Base-by-base conservation (phyloP, 1,140 invertebrate genomes). In the Copidosoma floridanum region DNA sequence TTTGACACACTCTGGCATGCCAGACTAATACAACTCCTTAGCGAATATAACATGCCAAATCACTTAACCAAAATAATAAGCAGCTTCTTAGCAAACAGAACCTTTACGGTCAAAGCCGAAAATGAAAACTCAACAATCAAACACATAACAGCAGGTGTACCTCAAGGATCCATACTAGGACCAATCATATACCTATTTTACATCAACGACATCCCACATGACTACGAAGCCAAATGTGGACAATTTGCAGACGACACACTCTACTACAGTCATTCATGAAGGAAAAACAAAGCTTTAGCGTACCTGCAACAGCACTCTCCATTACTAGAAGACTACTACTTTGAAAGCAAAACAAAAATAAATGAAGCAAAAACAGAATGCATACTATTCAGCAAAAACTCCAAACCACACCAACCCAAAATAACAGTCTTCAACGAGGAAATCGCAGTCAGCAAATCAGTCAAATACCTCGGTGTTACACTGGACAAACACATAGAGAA, bases 171-270 rank as follows among this genome's bases (percentile, higher is more conserved):
- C 0, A 54, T 66, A 32, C 53, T 77, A 2, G 68, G 66, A 10
- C 70, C 72, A 24, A 27, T 57, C 2, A 24, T 66, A 24, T 69
- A 68, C 27, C 71, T 68, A 24, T 67, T 71, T 2, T 72, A 68
- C 29, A 41, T 68, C 0, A 70, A 71, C 62, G 71, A 75, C 38
- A 65, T 71, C 6, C 67, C 70, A 32, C 58, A 61, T 50, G 65
- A 65, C 38, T 0, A 23, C 11, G 66, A 66, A 65, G 70, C 66
- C 5, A 65, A 69, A 48, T 4, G 47, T 44, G 71, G 70, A 6
- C 46, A 67, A 29, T 74, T 72, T 43, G 71, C 70, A 7, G 70
- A 74, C 57, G 70, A 76, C 23, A 68, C 68, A 14, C 68, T 66
- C 1, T 66, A 72, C 0, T 68, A 73, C 60, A 47, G 65, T 0